Evolutionary conservation across 2,888 invertebrate genomes (phyloP).

Genomic region (Eupelmus urozonus): DNA sequence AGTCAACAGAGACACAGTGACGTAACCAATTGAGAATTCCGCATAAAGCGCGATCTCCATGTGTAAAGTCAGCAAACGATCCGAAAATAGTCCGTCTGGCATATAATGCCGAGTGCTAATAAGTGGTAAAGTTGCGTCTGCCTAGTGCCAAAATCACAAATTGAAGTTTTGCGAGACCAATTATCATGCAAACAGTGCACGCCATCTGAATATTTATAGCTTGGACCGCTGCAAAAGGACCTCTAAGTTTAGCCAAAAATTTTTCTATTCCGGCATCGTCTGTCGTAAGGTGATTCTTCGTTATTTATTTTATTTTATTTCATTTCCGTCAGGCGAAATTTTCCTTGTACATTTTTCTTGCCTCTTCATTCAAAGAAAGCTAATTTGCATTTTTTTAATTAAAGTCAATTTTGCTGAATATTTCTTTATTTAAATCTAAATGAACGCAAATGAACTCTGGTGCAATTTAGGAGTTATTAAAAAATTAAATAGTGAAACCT

Average conservation of each 20-base stretch:
- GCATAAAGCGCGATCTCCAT: too few relatives aligned
- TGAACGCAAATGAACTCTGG: too few relatives aligned
- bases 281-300: background rate
- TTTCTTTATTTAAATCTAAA: constrained; percentile 12
- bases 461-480: too few relatives aligned
- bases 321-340: too few relatives aligned
- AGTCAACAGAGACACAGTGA: too few relatives aligned
- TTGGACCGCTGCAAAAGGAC: background rate
- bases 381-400: constrained; percentile 2
- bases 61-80: background rate
- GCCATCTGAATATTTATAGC: constrained; percentile 20
- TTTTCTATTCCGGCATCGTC: background rate
- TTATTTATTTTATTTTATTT: background rate
- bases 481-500: too few relatives aligned
- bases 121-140: constrained; percentile 23
- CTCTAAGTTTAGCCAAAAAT: constrained; percentile 13
- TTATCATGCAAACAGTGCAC: constrained; percentile 32
- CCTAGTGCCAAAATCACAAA: constrained; percentile 40
- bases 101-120: constrained; percentile 18
- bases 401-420: background rate
- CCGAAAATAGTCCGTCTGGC: background rate
- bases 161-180: constrained; percentile 30
- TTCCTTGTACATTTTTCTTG: background rate
- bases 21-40: too few relatives aligned
- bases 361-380: background rate